Percentiles rank a stretch among this genome's conserved stretches.
These are phyloP conservation scores for Eristalis arbustorum DNA, from an alignment of 2,888 invertebrate genomes.

Conservation along the genomic window DNA sequence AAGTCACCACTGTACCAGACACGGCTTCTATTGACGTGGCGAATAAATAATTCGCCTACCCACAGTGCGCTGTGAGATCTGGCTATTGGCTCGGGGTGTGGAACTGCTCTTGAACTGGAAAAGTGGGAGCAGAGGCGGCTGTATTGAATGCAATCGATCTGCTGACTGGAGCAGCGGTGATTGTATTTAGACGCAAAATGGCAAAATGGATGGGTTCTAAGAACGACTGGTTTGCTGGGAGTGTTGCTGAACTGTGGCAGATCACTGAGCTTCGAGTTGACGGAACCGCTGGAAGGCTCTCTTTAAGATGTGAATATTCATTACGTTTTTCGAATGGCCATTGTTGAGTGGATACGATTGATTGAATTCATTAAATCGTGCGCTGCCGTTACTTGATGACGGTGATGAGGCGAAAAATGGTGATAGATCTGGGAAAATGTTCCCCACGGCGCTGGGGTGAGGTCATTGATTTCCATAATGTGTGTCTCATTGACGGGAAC, in stretches of 20 bases:
- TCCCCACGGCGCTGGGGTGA: background rate
- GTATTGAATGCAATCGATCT: slow-evolving; percentile 18
- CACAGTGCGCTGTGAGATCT: background rate
- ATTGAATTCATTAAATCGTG: background rate
- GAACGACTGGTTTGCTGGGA: background rate
- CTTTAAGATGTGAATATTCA: background rate
- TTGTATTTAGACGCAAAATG: slow-evolving; percentile 3
- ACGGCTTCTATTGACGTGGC: background rate
- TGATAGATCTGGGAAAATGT: background rate
- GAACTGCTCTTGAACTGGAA: background rate
- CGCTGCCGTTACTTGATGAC: background rate
- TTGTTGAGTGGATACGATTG: background rate
- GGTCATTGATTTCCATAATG: background rate
- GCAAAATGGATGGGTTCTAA: slow-evolving; percentile 14
- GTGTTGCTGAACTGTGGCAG: background rate
- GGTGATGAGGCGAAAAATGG: background rate
- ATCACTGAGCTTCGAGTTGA: background rate
- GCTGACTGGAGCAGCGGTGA: background rate
- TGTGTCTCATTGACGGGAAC: background rate
- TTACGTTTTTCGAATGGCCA: background rate
- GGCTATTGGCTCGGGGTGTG: background rate
- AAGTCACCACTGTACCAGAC: background rate
- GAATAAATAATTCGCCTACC: background rate
- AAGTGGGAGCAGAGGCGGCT: background rate
- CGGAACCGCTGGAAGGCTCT: background rate